Conservation (phyloP, 2,797 vertebrate species). For the Pogonophryne albipinna region DNA sequence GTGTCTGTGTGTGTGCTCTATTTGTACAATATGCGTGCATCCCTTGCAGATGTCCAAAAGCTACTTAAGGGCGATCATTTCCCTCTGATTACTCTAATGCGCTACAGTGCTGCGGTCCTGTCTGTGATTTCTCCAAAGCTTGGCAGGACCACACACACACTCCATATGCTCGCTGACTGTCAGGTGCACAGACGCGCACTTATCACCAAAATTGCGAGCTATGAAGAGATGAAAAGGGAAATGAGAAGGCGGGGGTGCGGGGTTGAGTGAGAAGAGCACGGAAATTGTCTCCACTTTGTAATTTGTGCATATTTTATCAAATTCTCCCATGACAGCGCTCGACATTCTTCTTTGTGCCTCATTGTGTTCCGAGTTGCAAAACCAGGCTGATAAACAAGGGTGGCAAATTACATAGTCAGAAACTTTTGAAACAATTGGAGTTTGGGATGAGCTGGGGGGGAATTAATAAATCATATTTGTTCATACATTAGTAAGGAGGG, state of each 20-base stretch:
- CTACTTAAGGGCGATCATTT: conserved; percentile 78
- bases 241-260: conserved; percentile 32
- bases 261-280: conserved; percentile 13
- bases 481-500: conserved; percentile 81
- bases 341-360: conserved; percentile 68
- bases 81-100: conserved; percentile 77
- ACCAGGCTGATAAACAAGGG: conserved; percentile 72
- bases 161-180: conserved; percentile 75
- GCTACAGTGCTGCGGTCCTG: conserved; percentile 66
- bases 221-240: conserved; percentile 67
- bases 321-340: conserved; percentile 67
- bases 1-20: conserved; percentile 8
- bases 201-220: conserved; percentile 56
- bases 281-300: conserved; percentile 74
- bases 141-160: conserved; percentile 76
- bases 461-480: conserved; percentile 85
- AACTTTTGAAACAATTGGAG: conserved; percentile 75
- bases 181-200: conserved; percentile 51
- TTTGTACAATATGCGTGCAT: conserved; percentile 45
- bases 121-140: conserved; percentile 69
- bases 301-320: conserved; percentile 76
- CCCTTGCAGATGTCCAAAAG: conserved; percentile 75
- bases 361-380: conserved; percentile 61
- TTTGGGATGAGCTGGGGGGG: conserved; percentile 53
- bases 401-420: conserved; percentile 71